Evolutionary conservation across 64 coral and sea anemone genomes (phyloP), one percentile per base, ranked within the genome.

Genomic region (Porites australiensis): DNA sequence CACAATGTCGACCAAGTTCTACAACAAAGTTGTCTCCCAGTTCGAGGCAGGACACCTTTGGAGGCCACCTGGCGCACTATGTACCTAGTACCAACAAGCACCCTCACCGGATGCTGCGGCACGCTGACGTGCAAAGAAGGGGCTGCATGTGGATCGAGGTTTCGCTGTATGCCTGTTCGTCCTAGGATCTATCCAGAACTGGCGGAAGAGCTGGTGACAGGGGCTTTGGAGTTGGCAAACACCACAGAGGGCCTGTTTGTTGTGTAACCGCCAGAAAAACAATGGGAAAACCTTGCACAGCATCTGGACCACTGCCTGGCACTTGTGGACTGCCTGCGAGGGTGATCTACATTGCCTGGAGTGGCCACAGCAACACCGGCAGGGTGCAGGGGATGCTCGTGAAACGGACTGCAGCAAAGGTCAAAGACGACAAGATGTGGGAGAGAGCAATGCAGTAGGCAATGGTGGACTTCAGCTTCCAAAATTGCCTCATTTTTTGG

Each of bases 381-480:
- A 62, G 80, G 6, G 21, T 83, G 3, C 55, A 47, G 14, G 80
- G 80, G 6, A 59, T 83, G 4, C 57, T 5, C 0, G 80, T 63
- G 11, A 58, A 51, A 3, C n/a, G 58, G 0, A 64, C 80, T 20
- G 27, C 22, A 9, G 85, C 66, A 2, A 88, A 88, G 27, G 70
- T 13, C n/a, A 53, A 73, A 2, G 46, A 16, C 27, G 52, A 76
- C 19, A 51, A 14, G 21, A 65, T 1, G 13, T 90, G 88, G 74
- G 88, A 90, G 65, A 18, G 15, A 19, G 75, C 88, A 8, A 48
- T 80, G 9, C 11, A 82, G 15, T 90, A 77, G 88, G 48, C 77
- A 6, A n/a, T n/a, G 6, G 75, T 3, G 10, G 77, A 90, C 61
- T 90, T 90, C 20, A 61, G 76, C 2, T 90, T 90, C 47, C 88